These are phyloP conservation scores for Rallus limicola DNA, from an alignment of 2,113 vertebrate genomes.

Conservation along the genomic window DNA sequence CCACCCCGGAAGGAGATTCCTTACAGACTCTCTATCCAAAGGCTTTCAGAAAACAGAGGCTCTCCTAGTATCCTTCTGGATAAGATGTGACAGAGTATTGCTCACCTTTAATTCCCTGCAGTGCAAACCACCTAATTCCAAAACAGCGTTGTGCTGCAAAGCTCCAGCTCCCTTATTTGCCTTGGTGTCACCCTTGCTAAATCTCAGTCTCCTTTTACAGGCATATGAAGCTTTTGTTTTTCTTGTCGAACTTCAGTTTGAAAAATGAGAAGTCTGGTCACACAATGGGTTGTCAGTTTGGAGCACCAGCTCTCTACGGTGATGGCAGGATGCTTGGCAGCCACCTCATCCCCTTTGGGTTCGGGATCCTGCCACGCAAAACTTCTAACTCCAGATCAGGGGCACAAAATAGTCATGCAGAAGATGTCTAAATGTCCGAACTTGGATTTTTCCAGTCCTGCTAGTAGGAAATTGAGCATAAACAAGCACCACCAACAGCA, in stretches of 20 bases:
- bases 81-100: not conserved
- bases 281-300: not conserved
- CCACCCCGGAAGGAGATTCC: not conserved
- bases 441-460: not conserved
- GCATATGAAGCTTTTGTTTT: not conserved
- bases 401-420: not conserved
- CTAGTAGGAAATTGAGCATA: not conserved
- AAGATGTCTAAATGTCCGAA: not conserved
- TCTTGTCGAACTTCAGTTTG: not conserved
- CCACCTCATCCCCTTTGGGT: not conserved
- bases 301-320: not conserved
- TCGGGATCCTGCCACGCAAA: not conserved
- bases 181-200: not conserved
- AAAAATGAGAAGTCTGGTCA: not conserved
- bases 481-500: not conserved
- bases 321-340: not conserved
- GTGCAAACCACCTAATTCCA: not conserved
- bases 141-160: not conserved
- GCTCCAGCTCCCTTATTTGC: not conserved
- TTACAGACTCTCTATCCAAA: not conserved
- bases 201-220: not conserved
- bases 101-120: not conserved
- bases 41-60: not conserved
- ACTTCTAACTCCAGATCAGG: not conserved
- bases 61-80: not conserved